A percentile compares a stretch with the other conserved stretches of the same genome.
phyloP scores from a whole-genome alignment of 2,888 invertebrate species.

The Alloplasta piceator region DNA sequence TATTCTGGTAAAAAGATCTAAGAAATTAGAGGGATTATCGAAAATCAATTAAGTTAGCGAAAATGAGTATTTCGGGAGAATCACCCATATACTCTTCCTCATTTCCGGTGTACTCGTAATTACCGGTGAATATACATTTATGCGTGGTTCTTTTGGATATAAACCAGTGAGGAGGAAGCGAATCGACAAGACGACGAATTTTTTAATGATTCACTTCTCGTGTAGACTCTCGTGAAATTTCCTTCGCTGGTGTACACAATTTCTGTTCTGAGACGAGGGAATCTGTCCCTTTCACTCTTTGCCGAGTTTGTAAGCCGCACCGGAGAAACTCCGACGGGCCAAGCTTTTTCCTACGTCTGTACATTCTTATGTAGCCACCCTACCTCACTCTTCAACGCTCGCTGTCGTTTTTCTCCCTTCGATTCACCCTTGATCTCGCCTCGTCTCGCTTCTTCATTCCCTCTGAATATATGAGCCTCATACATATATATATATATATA shows the following conservation, averaged over 20 bases:
- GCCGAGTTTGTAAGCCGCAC: neutral
- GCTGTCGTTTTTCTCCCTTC: slow-evolving; percentile 67
- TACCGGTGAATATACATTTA: too few species aligned
- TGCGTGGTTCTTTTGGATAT: too few species aligned
- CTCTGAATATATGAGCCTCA: slow-evolving; percentile 24
- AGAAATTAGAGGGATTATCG: too few species aligned
- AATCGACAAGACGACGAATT: neutral
- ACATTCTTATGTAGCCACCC: slow-evolving; percentile 62
- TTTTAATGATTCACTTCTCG: slow-evolving; percentile 10
- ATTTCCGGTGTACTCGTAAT: too few species aligned
- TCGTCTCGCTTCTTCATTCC: slow-evolving; percentile 58
- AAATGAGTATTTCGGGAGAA: too few species aligned
- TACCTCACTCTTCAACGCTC: slow-evolving; percentile 65
- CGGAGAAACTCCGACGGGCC: slow-evolving; percentile 19
- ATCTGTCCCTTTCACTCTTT: slow-evolving; percentile 39
- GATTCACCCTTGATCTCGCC: slow-evolving; percentile 61
- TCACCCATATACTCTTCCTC: too few species aligned
- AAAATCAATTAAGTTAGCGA: too few species aligned
- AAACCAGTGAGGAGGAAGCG: neutral
- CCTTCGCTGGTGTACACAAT: slow-evolving; percentile 12
- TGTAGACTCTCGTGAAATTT: slow-evolving; percentile 15
- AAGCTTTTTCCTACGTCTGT: slow-evolving; percentile 69
- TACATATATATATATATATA: slow-evolving; percentile 24
- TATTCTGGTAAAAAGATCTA: too few species aligned
- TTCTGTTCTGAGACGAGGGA: slow-evolving; percentile 26